Percentiles rank a stretch among this genome's conserved stretches.
Evolutionary conservation across 2,888 invertebrate genomes (phyloP).

Genomic region (Cremastobaeus sp.): DNA sequence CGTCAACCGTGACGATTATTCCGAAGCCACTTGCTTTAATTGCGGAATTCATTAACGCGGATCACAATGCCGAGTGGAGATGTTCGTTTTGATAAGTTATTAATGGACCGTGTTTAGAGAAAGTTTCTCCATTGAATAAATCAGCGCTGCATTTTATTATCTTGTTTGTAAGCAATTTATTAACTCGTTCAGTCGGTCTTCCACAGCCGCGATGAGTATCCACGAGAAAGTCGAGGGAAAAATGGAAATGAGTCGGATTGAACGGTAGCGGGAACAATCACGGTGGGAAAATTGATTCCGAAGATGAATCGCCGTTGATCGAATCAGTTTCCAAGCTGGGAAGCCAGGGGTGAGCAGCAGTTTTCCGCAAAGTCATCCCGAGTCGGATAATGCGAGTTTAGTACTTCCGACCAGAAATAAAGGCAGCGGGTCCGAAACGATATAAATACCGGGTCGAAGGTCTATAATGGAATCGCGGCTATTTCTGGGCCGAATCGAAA

Average conservation of each 20-base stretch:
- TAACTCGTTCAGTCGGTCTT: background rate
- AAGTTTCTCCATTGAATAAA: conserved; percentile 16
- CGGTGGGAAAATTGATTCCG: too few relatives aligned
- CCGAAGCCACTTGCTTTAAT: conserved; percentile 26
- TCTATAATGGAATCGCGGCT: conserved; percentile 24
- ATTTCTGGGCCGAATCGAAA: conserved; percentile 10
- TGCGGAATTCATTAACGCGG: conserved; percentile 15
- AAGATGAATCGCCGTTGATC: too few relatives aligned
- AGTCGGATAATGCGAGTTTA: conserved; percentile 1
- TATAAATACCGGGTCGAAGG: conserved; percentile 22
- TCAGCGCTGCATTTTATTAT: background rate
- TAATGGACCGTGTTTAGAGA: conserved; percentile 13
- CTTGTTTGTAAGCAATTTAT: conserved; percentile 9
- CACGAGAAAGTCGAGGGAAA: conserved; percentile 4
- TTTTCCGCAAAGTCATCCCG: too few relatives aligned
- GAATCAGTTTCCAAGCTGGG: too few relatives aligned
- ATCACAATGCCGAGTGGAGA: background rate
- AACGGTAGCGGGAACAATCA: too few relatives aligned
- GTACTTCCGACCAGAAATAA: conserved; percentile 22
- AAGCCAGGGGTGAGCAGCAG: too few relatives aligned
- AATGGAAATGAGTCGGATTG: conserved; percentile 5
- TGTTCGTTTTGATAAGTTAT: conserved; percentile 14
- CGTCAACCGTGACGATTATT: conserved; percentile 23
- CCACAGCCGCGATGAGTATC: conserved; percentile 1
- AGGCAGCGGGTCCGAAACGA: conserved; percentile 18